Base-by-base conservation (phyloP, 2,888 invertebrate genomes). In the Patella caerulea region DNA sequence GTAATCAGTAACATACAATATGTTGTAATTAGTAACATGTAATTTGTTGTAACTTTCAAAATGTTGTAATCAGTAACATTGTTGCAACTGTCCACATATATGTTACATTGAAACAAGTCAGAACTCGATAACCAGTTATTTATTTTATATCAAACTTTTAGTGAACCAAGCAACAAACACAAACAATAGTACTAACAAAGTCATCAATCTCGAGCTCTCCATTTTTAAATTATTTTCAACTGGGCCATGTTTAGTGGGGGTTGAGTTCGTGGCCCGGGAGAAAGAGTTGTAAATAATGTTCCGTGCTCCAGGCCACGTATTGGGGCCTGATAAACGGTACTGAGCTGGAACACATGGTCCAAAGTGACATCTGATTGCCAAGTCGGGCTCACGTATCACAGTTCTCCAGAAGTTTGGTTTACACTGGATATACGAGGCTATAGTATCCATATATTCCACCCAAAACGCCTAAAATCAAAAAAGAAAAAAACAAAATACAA, bases 331-430 rank as follows among this genome's bases (percentile, higher is more conserved):
- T 11, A 90, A 84, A 1, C 90, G 84, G 80, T 88, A 90, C 82
- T 91, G 91, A 7, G 89, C 86, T 0, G 91, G 90, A 5, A 89
- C 80, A 77, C 90, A 90, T 1, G 90, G 89, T 0, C 90, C 90
- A 78, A 89, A 85, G 70, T 85, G 83, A 77, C 90, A 91, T 3
- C 88, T 81, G 5, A 88, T 17, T 4, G 90, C 89, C 65, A 91
- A 69, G 17, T 75, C 75, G 0, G 83, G 82, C 55, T 81, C 81
- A 19, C n/a, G 53, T 9, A 78, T 71, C 52, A 24, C 12, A 24
- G 24, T 15, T 65, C 14, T 65, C 65, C 65, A 65, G 24, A 65
- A 65, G 19, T 65, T 65, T 65, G 65, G 65, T 65, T 65, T 65
- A 24, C 65, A 65, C 24, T 24, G 29, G 15, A 72, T 72, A 45